Conservation (phyloP, 2,113 vertebrate genomes). For the Myotis brandtii region DNA sequence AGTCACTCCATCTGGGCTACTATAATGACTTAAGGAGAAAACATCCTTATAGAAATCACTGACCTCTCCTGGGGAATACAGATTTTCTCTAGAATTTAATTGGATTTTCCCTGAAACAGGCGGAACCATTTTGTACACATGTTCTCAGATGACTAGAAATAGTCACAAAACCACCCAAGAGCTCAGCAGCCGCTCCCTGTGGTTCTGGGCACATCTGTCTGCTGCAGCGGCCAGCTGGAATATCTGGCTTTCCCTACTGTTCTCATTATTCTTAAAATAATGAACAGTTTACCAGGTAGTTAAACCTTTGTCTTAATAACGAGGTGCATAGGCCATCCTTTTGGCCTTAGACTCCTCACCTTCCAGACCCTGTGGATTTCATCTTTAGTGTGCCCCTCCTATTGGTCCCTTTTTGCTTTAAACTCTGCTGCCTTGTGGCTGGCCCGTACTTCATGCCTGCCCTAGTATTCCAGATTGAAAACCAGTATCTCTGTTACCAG, state of each 20-base stretch:
- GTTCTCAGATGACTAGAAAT: background rate
- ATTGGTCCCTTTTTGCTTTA: background rate
- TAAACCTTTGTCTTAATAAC: conserved; percentile 21
- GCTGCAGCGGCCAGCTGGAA: background rate
- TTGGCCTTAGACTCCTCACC: background rate
- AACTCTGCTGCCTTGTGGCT: background rate
- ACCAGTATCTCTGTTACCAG: background rate
- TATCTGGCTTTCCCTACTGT: background rate
- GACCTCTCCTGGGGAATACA: background rate
- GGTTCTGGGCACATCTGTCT: background rate
- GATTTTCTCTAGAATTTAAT: conserved; percentile 47
- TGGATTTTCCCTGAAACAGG: background rate
- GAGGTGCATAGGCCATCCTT: background rate
- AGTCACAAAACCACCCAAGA: background rate
- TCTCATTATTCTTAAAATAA: background rate
- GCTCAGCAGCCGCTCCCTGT: background rate
- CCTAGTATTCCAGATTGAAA: background rate
- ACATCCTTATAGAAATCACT: background rate
- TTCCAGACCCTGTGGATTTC: background rate
- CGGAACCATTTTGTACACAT: background rate
- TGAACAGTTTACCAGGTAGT: background rate
- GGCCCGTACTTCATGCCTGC: background rate
- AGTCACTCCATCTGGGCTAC: background rate
- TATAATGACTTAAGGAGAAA: background rate
- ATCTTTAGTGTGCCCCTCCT: background rate